These are phyloP conservation scores for Athalia rosae DNA, from an alignment of 2,888 invertebrate genomes.

Conservation along the genomic window DNA sequence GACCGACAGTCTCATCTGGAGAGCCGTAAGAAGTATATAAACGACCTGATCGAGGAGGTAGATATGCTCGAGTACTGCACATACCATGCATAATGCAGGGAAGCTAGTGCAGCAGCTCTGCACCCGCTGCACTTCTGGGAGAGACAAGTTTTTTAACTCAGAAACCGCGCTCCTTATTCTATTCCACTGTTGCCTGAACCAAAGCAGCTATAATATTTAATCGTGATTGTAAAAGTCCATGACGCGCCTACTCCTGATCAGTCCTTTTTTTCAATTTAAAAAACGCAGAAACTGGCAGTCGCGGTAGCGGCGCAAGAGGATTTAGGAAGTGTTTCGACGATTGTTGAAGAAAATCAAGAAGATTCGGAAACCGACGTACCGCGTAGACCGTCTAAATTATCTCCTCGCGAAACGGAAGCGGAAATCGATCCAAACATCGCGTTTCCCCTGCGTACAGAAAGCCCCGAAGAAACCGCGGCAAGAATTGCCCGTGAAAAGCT, in stretches of 20 bases:
- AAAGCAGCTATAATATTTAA: neutral
- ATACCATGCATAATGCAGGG: constrained; percentile 31
- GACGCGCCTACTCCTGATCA: neutral
- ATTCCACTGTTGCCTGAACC: too few species aligned
- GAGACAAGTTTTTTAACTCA: neutral
- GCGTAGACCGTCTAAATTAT: constrained; percentile 47
- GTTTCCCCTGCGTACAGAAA: constrained; percentile 20
- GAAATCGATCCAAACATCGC: constrained; percentile 11
- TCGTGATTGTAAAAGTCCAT: neutral
- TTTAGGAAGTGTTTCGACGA: neutral
- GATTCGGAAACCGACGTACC: constrained; percentile 52
- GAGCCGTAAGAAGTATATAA: constrained; percentile 61
- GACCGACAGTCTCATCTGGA: constrained; percentile 72
- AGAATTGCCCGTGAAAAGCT: constrained; percentile 44
- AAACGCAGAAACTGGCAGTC: constrained; percentile 3
- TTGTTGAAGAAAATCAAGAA: neutral
- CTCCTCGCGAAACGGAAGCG: constrained; percentile 4
- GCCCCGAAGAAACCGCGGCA: constrained; percentile 24
- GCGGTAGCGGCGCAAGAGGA: neutral
- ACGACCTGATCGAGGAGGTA: constrained; percentile 56
- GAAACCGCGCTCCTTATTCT: too few species aligned
- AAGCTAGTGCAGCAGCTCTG: neutral
- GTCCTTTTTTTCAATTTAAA: neutral
- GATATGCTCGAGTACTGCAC: constrained; percentile 14
- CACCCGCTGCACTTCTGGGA: neutral